Evolutionary conservation across 2,113 vertebrate species (phyloP), one percentile per base, ranked within the genome.

Genomic region (Heterotis niloticus): DNA sequence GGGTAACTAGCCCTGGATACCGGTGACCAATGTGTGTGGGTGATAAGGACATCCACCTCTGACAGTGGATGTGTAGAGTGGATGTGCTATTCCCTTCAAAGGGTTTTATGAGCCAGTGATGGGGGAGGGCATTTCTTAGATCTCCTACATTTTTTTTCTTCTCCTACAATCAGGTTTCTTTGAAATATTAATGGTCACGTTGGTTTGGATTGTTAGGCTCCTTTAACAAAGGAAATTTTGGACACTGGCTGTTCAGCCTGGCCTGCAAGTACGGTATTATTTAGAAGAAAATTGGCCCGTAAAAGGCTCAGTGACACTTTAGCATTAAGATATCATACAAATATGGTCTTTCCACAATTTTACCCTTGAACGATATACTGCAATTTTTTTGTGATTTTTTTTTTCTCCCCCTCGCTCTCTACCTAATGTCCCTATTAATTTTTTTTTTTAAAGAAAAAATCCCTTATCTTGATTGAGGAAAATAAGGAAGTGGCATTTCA

Each of bases 181-280:
- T 83, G 67, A 84, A 83, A 83, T 81, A 83, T 84, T 82, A 80
- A 80, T 81, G 79, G 34, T 75, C 11, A n/a, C 26, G 20, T 29
- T 71, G n/a, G 26, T 28, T 65, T 73, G 44, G 67, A 57, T 75
- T 59, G 29, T 64, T 78, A 78, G 54, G 66, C 78, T 79, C 28
- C 79, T 54, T 56, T 52, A 62, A 74, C 51, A 78, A 70, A 78
- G 44, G 26, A 69, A 78, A 78, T 62, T 57, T 28, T n/a, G 11
- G 77, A 52, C 11, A 10, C 23, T 34, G 16, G 52, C 7, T 24
- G 16, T 68, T 28, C 26, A 17, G 54, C 64, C 65, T 60, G 26
- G 52, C 17, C 34, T 71, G n/a, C 52, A n/a, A 69, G 23, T 78
- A 57, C 51, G 76, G 76, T 59, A 34, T 78, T 69, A 20, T 59